A percentile compares a stretch with the other conserved stretches of the same genome.
These are phyloP conservation scores for Prosapia bicincta DNA, from an alignment of 2,888 invertebrate species.

Conservation along the genomic window DNA sequence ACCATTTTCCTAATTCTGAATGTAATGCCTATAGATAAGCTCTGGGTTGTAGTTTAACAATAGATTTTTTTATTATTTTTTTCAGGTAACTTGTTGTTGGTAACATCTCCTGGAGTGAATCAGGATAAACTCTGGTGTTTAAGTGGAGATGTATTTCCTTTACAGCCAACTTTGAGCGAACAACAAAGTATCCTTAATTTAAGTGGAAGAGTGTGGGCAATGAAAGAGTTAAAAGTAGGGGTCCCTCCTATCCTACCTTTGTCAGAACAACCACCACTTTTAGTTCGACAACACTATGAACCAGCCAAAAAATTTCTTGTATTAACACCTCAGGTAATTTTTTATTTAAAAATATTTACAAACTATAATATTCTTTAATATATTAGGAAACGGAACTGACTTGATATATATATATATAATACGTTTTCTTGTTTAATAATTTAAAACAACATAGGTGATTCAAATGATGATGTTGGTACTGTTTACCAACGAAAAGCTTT, in stretches of 20 bases:
- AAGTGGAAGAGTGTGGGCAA: slow-evolving; percentile 87
- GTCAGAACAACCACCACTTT: slow-evolving; percentile 56
- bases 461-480: too few species aligned
- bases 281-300: slow-evolving; percentile 69
- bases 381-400: too few species aligned
- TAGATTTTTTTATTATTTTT: too few species aligned
- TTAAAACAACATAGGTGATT: too few species aligned
- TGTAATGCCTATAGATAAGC: too few species aligned
- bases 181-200: slow-evolving; percentile 73
- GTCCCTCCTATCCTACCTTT: slow-evolving; percentile 35
- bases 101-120: slow-evolving; percentile 64
- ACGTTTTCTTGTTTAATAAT: too few species aligned
- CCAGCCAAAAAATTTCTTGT: slow-evolving; percentile 67
- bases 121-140: slow-evolving; percentile 75
- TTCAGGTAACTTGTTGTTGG: slow-evolving; percentile 65
- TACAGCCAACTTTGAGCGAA: slow-evolving; percentile 61
- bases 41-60: too few species aligned
- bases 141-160: slow-evolving; percentile 70
- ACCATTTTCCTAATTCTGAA: too few species aligned
- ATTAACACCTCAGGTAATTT: slow-evolving; percentile 71
- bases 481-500: too few species aligned
- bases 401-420: too few species aligned
- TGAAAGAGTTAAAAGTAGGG: slow-evolving; percentile 54
- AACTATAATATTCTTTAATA: too few species aligned
- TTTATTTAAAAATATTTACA: too few species aligned